Evolutionary conservation across 1,140 invertebrate species (phyloP).

Genomic region (Calephelis virginiensis): DNA sequence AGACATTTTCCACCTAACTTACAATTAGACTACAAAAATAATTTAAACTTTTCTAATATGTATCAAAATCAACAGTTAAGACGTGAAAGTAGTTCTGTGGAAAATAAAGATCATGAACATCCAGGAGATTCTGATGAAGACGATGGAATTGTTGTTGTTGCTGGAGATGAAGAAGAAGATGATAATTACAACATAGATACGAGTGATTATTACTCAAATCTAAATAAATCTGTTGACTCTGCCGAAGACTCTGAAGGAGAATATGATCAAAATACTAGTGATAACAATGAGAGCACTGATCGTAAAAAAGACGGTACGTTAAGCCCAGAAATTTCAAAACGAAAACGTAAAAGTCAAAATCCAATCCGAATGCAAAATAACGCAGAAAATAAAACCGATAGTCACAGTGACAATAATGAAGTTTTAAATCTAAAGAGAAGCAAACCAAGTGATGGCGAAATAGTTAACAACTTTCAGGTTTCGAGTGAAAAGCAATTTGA

Average conservation of each 20-base stretch:
- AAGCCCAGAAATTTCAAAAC: conserved; percentile 78
- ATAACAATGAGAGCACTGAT: conserved; percentile 84
- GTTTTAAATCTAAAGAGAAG: conserved; percentile 65
- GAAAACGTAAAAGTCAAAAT: conserved; percentile 95
- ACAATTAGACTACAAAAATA: conserved; percentile 84
- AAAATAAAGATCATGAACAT: conserved; percentile 74
- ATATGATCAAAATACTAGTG: conserved; percentile 85
- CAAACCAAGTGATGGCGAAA: conserved; percentile 45
- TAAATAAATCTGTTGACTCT: conserved; percentile 60
- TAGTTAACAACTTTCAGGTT: conserved; percentile 25
- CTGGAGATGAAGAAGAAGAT: conserved; percentile 83
- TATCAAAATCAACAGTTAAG: conserved; percentile 65
- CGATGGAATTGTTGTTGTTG: conserved; percentile 82
- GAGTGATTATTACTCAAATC: conserved; percentile 68
- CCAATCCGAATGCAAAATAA: conserved; percentile 85
- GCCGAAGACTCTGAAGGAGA: conserved; percentile 81
- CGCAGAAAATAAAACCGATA: conserved; percentile 32
- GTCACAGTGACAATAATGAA: conserved; percentile 43
- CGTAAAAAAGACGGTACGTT: conserved; percentile 56
- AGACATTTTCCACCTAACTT: conserved; percentile 75
- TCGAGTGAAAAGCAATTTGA: conserved; percentile 33
- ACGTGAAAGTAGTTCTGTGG: conserved; percentile 61
- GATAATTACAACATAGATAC: conserved; percentile 80
- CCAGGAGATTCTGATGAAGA: conserved; percentile 78
- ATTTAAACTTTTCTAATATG: conserved; percentile 70